Percentiles rank a stretch among this genome's conserved stretches.
Conservation (phyloP, 2,113 vertebrate species). For the Spheniscus mendiculus region DNA sequence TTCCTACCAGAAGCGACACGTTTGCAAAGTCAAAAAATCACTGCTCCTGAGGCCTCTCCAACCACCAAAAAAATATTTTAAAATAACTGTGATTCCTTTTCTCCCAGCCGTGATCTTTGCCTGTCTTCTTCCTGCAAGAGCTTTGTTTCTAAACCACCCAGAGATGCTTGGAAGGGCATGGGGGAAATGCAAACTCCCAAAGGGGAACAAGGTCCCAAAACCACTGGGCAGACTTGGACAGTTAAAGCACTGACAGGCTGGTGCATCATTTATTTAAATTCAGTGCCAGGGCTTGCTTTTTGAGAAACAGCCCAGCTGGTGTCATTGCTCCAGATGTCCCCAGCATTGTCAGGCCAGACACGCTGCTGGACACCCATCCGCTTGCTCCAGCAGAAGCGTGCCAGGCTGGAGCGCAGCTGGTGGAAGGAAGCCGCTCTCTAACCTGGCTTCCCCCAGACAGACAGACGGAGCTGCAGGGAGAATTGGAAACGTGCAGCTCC, state of each 20-base stretch:
- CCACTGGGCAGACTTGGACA: accelerated
- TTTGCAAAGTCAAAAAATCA: background rate
- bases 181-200: background rate
- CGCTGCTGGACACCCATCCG: background rate
- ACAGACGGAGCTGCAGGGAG: background rate
- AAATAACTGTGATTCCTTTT: background rate
- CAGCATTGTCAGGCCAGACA: background rate
- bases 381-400: background rate
- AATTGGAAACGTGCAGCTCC: background rate
- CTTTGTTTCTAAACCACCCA: background rate
- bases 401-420: background rate
- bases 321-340: background rate
- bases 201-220: background rate
- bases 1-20: background rate
- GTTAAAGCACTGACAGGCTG: background rate
- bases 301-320: background rate
- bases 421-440: background rate
- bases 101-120: background rate
- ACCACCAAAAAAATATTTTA: background rate
- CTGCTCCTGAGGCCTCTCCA: background rate
- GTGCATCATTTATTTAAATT: background rate
- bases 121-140: background rate
- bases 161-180: background rate
- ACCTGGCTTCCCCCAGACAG: background rate
- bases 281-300: background rate